Evolutionary conservation across 2,797 vertebrate genomes (phyloP), one percentile per base, ranked within the genome.

Genomic region (Danio kyathit): DNA sequence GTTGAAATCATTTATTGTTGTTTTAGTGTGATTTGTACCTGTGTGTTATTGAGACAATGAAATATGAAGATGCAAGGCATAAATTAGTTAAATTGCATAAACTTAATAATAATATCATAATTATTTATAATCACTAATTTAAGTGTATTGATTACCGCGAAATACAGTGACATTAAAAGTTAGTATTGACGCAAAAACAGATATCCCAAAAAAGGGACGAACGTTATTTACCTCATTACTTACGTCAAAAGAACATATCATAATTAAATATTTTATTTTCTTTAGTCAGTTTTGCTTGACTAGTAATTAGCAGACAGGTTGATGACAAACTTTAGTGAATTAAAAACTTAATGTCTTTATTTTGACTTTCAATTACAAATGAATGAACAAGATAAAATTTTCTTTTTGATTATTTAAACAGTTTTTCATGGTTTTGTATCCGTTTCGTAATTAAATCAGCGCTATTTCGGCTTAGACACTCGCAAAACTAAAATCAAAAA

Each of bases 21-120:
- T 80, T 69, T 21, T 59, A 40, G 74, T 64, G 17, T 59, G 7
- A 43, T 29, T 38, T 76, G 43, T 57, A 57, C 44, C 19, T n/a
- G 40, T 64, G 56, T 63, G 29, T 43, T 46, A 48, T 5, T 21
- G 17, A 70, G 40, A 49, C 12, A 56, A 56, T 52, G 13, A 16
- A 51, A 64, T 71, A 13, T 74, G 21, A 41, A 21, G 76, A 54
- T 43, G n/a, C 48, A 61, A 70, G 59, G 63, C 71, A 73, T 57
- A 63, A 38, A 81, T 77, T 82, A 17, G 40, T 49, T 64, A 29
- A 43, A 60, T 11, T 64, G 41, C 7, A 56, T 72, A 9, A 43
- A 57, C 49, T 10, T n/a, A n/a, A n/a, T n/a, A n/a, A n/a, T n/a
- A n/a, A n/a, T n/a, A n/a, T 6, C 16, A 59, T 41, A 11, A 48